Conservation (phyloP, 2,888 invertebrate species). For the Drosophila pegasa region DNA sequence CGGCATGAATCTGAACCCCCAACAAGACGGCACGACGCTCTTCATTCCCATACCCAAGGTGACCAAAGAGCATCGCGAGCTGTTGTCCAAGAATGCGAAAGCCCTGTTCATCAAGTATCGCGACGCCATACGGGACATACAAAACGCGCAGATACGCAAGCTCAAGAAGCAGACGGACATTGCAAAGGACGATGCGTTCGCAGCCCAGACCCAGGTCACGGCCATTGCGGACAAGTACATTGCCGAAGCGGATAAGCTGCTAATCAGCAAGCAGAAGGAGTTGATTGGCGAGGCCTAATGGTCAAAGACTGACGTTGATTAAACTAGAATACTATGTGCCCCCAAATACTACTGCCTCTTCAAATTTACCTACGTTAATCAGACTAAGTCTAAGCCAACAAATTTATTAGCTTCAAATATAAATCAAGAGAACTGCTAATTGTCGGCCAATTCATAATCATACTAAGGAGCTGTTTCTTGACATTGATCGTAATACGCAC, state of each 20-base stretch:
- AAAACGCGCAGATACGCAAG: constrained; percentile 89
- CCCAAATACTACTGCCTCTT: constrained; percentile 24
- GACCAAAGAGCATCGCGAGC: constrained; percentile 96
- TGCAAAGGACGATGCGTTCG: constrained; percentile 89
- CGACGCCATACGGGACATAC: constrained; percentile 90
- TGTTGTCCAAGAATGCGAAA: constrained; percentile 94
- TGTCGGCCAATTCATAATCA: neutral
- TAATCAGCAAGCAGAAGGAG: constrained; percentile 90
- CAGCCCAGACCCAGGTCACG: constrained; percentile 89
- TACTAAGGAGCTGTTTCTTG: neutral
- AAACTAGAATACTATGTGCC: constrained; percentile 7
- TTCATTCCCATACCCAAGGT: constrained; percentile 96
- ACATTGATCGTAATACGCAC: constrained; percentile 53
- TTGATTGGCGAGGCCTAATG: constrained; percentile 86
- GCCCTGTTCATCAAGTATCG: constrained; percentile 91
- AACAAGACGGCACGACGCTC: constrained; percentile 96
- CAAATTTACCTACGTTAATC: neutral
- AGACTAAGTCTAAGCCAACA: neutral
- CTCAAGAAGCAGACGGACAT: constrained; percentile 89
- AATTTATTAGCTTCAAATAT: no score
- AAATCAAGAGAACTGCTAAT: neutral
- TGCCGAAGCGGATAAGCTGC: constrained; percentile 87
- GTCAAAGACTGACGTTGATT: constrained; percentile 49
- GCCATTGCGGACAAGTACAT: constrained; percentile 89
- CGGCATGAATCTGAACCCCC: constrained; percentile 96